Evolutionary conservation across 2,797 vertebrate species (phyloP).

Genomic region (Potorous gilbertii): DNA sequence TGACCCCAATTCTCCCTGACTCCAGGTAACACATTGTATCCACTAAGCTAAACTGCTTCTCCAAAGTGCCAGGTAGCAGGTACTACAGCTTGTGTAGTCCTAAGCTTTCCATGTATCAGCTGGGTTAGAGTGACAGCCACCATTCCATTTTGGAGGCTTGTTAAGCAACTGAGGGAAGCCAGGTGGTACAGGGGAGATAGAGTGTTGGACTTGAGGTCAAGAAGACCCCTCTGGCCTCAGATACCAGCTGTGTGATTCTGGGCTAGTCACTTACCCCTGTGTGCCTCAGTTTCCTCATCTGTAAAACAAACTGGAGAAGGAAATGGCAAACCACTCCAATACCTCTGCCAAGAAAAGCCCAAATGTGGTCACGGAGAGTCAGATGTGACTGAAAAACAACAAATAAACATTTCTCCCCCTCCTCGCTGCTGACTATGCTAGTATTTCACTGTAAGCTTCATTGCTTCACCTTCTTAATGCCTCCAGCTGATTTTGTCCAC

Average conservation of each 20-base stretch:
- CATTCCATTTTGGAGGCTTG: no score
- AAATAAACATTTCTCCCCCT: background rate
- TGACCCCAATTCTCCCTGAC: background rate
- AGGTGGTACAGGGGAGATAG: no score
- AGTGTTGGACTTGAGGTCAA: background rate
- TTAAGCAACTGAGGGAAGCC: background rate
- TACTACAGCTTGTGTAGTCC: background rate
- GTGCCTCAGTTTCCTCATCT: background rate
- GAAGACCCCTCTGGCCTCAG: background rate
- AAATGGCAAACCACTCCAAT: background rate
- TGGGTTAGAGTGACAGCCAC: background rate
- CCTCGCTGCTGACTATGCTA: background rate
- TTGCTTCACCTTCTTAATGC: background rate
- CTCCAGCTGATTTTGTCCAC: background rate
- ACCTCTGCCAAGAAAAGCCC: background rate
- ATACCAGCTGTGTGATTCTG: background rate
- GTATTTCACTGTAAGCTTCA: background rate
- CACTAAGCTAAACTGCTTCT: background rate
- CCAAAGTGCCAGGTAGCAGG: background rate
- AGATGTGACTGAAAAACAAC: background rate
- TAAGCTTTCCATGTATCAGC: background rate
- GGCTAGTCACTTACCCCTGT: background rate
- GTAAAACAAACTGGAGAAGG: background rate
- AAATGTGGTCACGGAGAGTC: background rate
- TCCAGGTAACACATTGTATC: background rate